These are phyloP conservation scores for Australoheros scitulus DNA, from an alignment of 2,113 vertebrate genomes.

Conservation along the genomic window DNA sequence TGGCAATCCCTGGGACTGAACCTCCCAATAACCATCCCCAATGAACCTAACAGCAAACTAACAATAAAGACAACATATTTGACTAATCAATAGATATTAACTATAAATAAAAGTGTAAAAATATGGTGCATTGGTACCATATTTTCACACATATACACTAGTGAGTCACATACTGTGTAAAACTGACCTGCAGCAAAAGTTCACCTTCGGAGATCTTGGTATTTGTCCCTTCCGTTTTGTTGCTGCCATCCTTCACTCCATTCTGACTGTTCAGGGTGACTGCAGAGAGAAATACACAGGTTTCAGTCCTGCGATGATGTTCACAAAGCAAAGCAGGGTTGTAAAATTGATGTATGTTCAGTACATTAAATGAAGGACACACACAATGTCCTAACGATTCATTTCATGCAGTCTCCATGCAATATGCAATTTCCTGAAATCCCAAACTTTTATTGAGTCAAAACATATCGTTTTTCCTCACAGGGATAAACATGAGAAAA, in stretches of 20 bases:
- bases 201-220: slow-evolving; percentile 74
- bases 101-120: background rate
- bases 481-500: background rate
- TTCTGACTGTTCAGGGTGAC: slow-evolving; percentile 73
- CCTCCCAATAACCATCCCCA: too few species aligned
- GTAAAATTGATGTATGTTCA: background rate
- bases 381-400: background rate
- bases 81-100: background rate
- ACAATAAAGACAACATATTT: background rate
- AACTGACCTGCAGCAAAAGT: slow-evolving; percentile 82
- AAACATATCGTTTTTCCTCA: background rate
- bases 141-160: too few species aligned
- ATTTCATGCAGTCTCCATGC: background rate
- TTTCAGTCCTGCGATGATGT: background rate
- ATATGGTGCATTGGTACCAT: too few species aligned
- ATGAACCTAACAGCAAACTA: background rate
- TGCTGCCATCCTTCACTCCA: slow-evolving; percentile 15
- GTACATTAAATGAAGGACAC: background rate
- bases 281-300: slow-evolving; percentile 51
- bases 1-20: background rate
- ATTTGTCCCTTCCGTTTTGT: slow-evolving; percentile 6
- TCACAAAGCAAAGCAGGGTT: background rate
- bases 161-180: too few species aligned
- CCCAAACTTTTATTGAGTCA: background rate
- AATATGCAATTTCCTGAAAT: background rate